Percentiles rank a stretch among this genome's conserved stretches.
Conservation (phyloP, 2,888 invertebrate genomes). For the Tiphia femorata region DNA sequence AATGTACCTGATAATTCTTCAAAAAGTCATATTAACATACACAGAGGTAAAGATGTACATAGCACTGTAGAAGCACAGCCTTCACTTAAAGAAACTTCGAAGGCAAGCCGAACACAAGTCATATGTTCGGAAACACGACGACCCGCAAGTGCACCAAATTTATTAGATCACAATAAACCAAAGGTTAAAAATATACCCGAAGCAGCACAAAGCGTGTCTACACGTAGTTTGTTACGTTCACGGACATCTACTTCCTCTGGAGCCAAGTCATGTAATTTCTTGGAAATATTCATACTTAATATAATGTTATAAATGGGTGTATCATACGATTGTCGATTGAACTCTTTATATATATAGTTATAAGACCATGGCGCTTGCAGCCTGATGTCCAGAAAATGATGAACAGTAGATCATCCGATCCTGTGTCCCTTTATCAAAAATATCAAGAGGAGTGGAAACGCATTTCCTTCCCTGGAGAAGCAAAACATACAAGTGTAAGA, state of each 20-base stretch:
- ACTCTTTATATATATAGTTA: slow-evolving; percentile 70
- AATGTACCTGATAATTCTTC: too few relatives aligned
- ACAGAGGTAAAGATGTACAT: too few relatives aligned
- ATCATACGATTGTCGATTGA: neutral
- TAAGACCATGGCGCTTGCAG: slow-evolving; percentile 72
- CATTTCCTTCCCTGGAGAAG: slow-evolving; percentile 82
- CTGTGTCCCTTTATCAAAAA: slow-evolving; percentile 82
- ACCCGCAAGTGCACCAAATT: slow-evolving; percentile 22
- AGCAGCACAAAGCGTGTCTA: too few relatives aligned
- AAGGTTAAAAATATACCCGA: slow-evolving; percentile 32
- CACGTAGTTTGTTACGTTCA: too few relatives aligned
- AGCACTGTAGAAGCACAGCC: too few relatives aligned
- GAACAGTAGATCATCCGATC: slow-evolving; percentile 73
- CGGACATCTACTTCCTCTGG: slow-evolving; percentile 22
- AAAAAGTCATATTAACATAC: too few relatives aligned
- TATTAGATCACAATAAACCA: slow-evolving; percentile 11
- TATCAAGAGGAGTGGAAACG: slow-evolving; percentile 82
- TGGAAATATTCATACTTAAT: neutral
- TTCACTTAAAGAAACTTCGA: too few relatives aligned
- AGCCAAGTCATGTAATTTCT: slow-evolving; percentile 60
- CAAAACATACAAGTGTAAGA: slow-evolving; percentile 76
- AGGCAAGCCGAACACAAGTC: too few relatives aligned
- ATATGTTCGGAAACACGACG: too few relatives aligned
- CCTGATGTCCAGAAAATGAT: slow-evolving; percentile 56
- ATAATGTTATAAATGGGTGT: neutral